Evolutionary conservation across 35 echinoderm and acorn worm genomes (phyloP), one percentile per base, ranked within the genome.

Genomic region (Ptychodera flava): DNA sequence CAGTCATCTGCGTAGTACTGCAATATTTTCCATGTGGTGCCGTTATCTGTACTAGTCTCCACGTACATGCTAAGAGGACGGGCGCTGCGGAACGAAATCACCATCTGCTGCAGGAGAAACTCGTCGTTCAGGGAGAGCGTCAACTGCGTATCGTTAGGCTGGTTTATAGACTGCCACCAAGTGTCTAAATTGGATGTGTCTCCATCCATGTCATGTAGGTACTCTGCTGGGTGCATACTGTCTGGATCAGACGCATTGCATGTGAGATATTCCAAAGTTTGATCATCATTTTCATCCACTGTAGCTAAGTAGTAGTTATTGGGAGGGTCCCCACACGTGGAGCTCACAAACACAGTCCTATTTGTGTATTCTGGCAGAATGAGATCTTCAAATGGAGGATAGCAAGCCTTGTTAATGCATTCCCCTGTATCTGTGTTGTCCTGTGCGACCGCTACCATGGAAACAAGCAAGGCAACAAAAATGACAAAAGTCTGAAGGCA

Each of bases 151-250:
- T 93, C 37, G 35, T 78, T 16, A 2, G 32, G 87, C 0, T 75
- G 80, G 16, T 83, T 97, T 36, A 79, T 80, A 15, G 95, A 97
- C 84, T 97, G 95, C 95, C 95, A 97, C 95, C 95, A 97, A 0
- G 95, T 92, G 30, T 77, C 52, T 34, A 97, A 36, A 16, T 84
- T 33, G 0, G 95, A 92, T 0, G 28, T 37, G 10, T 86, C 16
- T 0, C 27, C 34, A 0, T 81, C 84, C 16, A 80, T 53, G 37
- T 97, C 95, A 35, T 90, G 83, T 0, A 91, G 30, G 76, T 80
- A 77, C 2, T 83, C 80, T 22, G 83, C 35, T 1, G 89, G 83
- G 78, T 94, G 92, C 16, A 87, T 53, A 36, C 36, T 2, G 0
- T 85, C 84, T 10, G 90, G 89, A 78, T 94, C 36, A 0, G 90